Conservation (phyloP, 1,140 invertebrate genomes). For the Orchestia grillus region DNA sequence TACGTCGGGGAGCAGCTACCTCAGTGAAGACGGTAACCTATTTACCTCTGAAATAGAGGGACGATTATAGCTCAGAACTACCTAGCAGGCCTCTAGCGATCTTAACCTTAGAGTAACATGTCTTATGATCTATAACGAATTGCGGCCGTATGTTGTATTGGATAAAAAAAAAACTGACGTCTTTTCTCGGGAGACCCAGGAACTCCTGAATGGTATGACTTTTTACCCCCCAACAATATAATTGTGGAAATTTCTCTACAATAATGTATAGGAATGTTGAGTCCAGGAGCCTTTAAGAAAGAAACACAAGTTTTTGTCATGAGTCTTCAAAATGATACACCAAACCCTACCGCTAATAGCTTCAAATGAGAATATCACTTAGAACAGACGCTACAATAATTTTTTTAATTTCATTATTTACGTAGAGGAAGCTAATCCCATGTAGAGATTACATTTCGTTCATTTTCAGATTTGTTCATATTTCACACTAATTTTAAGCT, state of each 20-base stretch:
- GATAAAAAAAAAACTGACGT: neutral
- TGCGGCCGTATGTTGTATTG: neutral
- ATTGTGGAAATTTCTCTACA: too few species aligned
- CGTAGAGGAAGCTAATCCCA: neutral
- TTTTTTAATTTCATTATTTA: too few species aligned
- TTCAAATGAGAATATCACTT: too few species aligned
- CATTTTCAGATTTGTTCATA: neutral
- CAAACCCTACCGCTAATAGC: too few species aligned
- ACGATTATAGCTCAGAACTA: neutral
- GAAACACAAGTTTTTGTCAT: too few species aligned
- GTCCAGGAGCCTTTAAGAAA: too few species aligned
- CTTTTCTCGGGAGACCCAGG: neutral
- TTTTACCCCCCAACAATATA: too few species aligned
- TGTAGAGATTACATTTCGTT: neutral
- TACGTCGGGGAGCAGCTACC: neutral
- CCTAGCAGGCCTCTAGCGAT: neutral
- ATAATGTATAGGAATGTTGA: too few species aligned
- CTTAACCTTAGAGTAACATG: neutral
- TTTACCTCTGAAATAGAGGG: neutral
- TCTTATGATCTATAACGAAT: neutral
- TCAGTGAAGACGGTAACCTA: neutral
- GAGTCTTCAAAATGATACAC: too few species aligned
- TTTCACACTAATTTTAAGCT: neutral
- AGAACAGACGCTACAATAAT: too few species aligned
- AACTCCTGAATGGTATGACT: neutral